Percentiles rank a stretch among this genome's conserved stretches.
phyloP scores from a whole-genome alignment of 2,888 invertebrate species.

The Troides aeacus region DNA sequence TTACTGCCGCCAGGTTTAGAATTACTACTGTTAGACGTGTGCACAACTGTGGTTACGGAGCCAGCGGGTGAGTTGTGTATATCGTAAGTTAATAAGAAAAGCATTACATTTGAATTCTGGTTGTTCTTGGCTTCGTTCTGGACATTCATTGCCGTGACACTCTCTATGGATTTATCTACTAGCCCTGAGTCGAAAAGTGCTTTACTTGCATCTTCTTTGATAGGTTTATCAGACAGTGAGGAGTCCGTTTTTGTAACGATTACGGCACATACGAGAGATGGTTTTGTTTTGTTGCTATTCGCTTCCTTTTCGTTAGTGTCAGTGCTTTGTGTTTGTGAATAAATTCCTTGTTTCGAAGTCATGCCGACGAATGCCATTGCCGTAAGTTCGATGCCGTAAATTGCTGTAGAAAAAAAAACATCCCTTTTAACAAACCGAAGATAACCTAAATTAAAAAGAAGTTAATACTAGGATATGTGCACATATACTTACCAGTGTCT shows the following conservation, averaged over 20 bases:
- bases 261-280: slow-evolving; percentile 68
- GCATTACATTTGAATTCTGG: slow-evolving; percentile 62
- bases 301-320: slow-evolving; percentile 63
- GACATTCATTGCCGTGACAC: slow-evolving; percentile 88
- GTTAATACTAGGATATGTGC: neutral
- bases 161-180: slow-evolving; percentile 57
- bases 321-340: slow-evolving; percentile 57
- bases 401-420: slow-evolving; percentile 50
- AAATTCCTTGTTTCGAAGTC: slow-evolving; percentile 60
- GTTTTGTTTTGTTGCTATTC: slow-evolving; percentile 57
- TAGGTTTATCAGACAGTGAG: slow-evolving; percentile 52
- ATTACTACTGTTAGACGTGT: slow-evolving; percentile 69
- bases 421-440: slow-evolving; percentile 10
- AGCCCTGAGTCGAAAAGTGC: slow-evolving; percentile 66
- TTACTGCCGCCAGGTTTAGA: slow-evolving; percentile 78
- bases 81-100: slow-evolving; percentile 85
- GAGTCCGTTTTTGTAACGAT: slow-evolving; percentile 59
- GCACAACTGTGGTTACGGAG: slow-evolving; percentile 69
- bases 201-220: slow-evolving; percentile 67
- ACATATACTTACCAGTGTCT: slow-evolving; percentile 63
- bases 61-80: slow-evolving; percentile 82
- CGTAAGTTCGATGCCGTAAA: slow-evolving; percentile 67
- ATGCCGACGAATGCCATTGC: slow-evolving; percentile 73
- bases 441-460: neutral
- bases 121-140: slow-evolving; percentile 85